These are phyloP conservation scores for Trachythela sp. DNA, from an alignment of 64 coral and sea anemone genomes.

Conservation along the genomic window DNA sequence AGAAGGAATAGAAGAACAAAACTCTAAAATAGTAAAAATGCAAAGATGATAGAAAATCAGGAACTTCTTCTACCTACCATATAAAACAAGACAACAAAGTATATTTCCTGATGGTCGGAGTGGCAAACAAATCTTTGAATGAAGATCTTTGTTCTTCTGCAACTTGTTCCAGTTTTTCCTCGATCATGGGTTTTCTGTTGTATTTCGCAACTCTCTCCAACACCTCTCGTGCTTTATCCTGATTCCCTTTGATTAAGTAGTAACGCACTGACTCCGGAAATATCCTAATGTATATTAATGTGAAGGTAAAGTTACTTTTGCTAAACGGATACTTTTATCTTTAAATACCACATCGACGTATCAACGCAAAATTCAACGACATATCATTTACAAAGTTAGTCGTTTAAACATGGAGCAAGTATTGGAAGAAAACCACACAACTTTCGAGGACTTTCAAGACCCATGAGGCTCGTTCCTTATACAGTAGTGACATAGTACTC, in stretches of 20 bases:
- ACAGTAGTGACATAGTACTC: too few species aligned
- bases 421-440: too few species aligned
- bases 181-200: slow-evolving; percentile 69
- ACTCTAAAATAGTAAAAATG: too few species aligned
- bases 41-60: too few species aligned
- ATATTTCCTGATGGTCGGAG: slow-evolving; percentile 64
- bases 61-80: not conserved
- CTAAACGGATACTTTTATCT: not conserved
- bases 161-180: slow-evolving; percentile 54
- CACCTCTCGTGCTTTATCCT: slow-evolving; percentile 50
- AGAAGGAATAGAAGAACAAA: too few species aligned
- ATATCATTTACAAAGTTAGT: too few species aligned
- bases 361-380: not conserved
- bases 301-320: not conserved
- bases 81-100: slow-evolving; percentile 49
- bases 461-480: too few species aligned
- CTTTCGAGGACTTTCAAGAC: too few species aligned
- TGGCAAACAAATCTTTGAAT: slow-evolving; percentile 73
- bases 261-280: slow-evolving; percentile 88
- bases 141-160: slow-evolving; percentile 37
- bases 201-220: slow-evolving; percentile 62
- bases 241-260: slow-evolving; percentile 50
- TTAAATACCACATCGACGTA: not conserved
- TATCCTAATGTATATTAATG: not conserved
- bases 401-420: too few species aligned